Base-by-base conservation (phyloP, 2,888 invertebrate species). In the Drosophila koepferae region DNA sequence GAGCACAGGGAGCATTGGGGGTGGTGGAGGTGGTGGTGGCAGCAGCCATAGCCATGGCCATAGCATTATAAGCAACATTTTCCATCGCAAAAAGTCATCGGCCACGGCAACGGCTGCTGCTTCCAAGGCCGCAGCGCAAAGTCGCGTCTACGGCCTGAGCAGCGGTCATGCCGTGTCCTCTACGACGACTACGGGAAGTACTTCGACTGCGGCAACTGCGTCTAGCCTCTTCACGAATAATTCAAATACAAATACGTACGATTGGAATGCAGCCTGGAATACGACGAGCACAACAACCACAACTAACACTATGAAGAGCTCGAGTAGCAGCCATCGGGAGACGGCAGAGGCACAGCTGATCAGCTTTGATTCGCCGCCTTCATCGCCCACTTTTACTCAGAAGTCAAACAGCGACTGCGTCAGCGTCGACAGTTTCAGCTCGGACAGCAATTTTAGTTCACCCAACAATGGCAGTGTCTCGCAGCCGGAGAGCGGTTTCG, bases 401-500 rank as follows among this genome's bases (percentile, higher is more conserved):
- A 94, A 96, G 77, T 96, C 96, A 0, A 96, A 95, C 88, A 96
- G 96, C 90, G 96, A 96, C 90, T 96, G 96, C 41, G 94, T 96
- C 10, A 96, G 96, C 92, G 95, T 96, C 20, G 96, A 96, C 83
- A 96, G 96, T 90, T 96, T 96, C 85, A 96, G 96, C 63, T 96
- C 96, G 14, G 96, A 96, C 92, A 95, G 95, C 41, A 96, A 95
- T 74, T 94, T 94, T 62, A 95, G 95, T 85, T 93, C 93, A 3
- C 92, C 93, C 16, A 90, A 93, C 67, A 93, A 92, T 78, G 95
- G 96, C 18, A 96, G 95, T 88, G 95, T 95, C 9, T 96, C 96
- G 6, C 95, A 96, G 90, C 95, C 96, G 49, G 96, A 96, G 91
- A 96, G 96, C 92, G 96, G 96, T 5, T 97, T 97, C 91, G 97